Conservation (phyloP, 2,888 invertebrate species). For the Anarsia innoxiella region DNA sequence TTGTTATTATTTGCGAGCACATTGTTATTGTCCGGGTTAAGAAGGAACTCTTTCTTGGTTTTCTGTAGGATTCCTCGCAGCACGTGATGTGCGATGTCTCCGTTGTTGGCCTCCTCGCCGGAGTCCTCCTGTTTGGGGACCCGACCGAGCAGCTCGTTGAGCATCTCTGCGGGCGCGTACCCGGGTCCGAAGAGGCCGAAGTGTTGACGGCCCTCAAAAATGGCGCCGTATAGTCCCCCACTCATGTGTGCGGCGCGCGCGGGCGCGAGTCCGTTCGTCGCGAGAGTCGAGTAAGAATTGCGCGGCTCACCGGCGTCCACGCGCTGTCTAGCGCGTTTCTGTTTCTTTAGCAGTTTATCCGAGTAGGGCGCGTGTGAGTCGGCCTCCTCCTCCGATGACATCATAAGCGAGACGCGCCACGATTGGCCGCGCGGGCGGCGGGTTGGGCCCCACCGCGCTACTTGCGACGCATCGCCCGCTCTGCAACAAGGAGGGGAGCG, state of each 20-base stretch:
- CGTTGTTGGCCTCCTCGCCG: constrained; percentile 68
- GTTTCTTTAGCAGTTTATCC: constrained; percentile 94
- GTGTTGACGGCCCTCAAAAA: constrained; percentile 87
- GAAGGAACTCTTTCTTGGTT: constrained; percentile 87
- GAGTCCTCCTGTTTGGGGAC: constrained; percentile 82
- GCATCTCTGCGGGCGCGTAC: constrained; percentile 92
- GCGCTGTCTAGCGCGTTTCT: constrained; percentile 95
- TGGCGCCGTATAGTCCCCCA: constrained; percentile 90
- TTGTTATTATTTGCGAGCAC: constrained; percentile 74
- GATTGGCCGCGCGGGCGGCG: constrained; percentile 85
- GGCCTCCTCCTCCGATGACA: constrained; percentile 98
- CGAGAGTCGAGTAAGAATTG: constrained; percentile 87
- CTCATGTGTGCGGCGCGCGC: constrained; percentile 86
- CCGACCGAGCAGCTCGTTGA: constrained; percentile 90
- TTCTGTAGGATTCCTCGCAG: constrained; percentile 92
- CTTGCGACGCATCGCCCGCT: constrained; percentile 69
- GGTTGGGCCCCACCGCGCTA: constrained; percentile 71
- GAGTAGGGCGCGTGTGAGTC: constrained; percentile 95
- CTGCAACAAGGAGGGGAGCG: constrained; percentile 66
- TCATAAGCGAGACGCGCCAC: constrained; percentile 89
- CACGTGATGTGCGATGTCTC: constrained; percentile 86
- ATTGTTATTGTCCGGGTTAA: constrained; percentile 76
- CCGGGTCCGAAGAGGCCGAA: constrained; percentile 89
- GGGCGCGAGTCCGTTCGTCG: constrained; percentile 72
- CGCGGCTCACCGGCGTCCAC: constrained; percentile 97